Evolutionary conservation across 2,888 invertebrate species (phyloP), one percentile per base, ranked within the genome.

Genomic region (Dexiosoma caninum): DNA sequence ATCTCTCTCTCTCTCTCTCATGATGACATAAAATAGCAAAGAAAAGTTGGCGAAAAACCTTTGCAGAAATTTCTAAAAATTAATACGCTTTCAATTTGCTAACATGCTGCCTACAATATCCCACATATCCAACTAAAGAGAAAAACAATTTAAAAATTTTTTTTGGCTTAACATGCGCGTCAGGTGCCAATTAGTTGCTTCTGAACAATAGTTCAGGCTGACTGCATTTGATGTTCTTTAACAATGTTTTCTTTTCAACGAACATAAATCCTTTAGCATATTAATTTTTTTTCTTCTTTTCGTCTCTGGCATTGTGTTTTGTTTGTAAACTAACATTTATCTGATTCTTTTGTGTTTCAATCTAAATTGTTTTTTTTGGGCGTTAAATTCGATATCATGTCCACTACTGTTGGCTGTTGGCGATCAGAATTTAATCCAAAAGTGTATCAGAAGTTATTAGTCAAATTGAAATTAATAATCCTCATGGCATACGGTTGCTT

Each of bases 401-500:
- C 14, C 35, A 35, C 12, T 14, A 27, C 27, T n/a, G n/a, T n/a
- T n/a, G 23, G 6, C 19, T 55, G 21, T 53, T 53, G 23, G 12
- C 8, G 4, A 35, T 32, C n/a, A 16, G 37, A 46, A 10, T 59
- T 78, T 66, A 51, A 59, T 19, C 35, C 59, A 57, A 10, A 40
- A n/a, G 6, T 19, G 4, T 69, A 60, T 60, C n/a, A n/a, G 21
- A 16, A 16, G 40, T 23, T 72, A 74, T 77, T 69, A 70, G 70
- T 78, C 81, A 74, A 70, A 70, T 64, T 59, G 59, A 81, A 81
- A 74, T 74, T 74, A 81, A 81, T 78, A 59, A 78, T 59, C 64
- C 57, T 69, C 59, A 55, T 62, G n/a, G 76, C 35, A 75, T 32
- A 21, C 8, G 53, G 12, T 21, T 60, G 35, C 10, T 16, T 44